Conservation (phyloP, 1,140 invertebrate genomes). For the Ips nitidus region DNA sequence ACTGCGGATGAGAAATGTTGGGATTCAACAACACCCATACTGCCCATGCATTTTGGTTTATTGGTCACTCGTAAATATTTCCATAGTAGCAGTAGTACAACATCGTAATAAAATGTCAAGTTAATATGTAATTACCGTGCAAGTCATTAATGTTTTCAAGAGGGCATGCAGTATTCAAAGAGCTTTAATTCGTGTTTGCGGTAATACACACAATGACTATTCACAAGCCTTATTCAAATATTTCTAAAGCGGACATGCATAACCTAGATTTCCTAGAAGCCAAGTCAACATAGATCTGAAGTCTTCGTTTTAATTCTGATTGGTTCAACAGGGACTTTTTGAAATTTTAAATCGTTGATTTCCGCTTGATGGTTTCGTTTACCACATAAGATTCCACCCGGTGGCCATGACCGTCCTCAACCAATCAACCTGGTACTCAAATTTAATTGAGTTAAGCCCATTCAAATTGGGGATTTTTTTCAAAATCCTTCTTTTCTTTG, state of each 20-base stretch:
- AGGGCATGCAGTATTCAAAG: neutral
- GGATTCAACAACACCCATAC: neutral
- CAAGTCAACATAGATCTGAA: conserved; percentile 24
- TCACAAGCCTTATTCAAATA: conserved; percentile 20
- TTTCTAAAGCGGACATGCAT: conserved; percentile 19
- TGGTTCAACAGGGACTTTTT: conserved; percentile 26
- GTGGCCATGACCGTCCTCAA: conserved; percentile 29
- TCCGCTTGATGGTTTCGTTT: conserved; percentile 12
- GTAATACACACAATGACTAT: conserved; percentile 6
- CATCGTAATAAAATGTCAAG: too few relatives aligned
- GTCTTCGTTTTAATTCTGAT: conserved; percentile 21
- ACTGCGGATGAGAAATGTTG: neutral
- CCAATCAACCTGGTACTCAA: neutral
- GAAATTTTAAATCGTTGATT: conserved; percentile 24
- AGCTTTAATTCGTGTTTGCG: conserved; percentile 1
- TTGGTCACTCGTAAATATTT: too few relatives aligned
- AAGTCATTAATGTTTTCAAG: neutral
- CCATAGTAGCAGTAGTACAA: too few relatives aligned
- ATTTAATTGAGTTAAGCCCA: conserved; percentile 16
- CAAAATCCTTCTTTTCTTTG: conserved; percentile 19
- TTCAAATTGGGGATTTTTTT: conserved; percentile 6
- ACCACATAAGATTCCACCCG: conserved; percentile 1
- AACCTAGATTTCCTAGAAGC: conserved; percentile 23
- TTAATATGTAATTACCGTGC: too few relatives aligned
- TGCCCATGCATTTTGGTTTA: too few relatives aligned